Base-by-base conservation (phyloP, 2,113 vertebrate species). In the Malurus melanocephalus region DNA sequence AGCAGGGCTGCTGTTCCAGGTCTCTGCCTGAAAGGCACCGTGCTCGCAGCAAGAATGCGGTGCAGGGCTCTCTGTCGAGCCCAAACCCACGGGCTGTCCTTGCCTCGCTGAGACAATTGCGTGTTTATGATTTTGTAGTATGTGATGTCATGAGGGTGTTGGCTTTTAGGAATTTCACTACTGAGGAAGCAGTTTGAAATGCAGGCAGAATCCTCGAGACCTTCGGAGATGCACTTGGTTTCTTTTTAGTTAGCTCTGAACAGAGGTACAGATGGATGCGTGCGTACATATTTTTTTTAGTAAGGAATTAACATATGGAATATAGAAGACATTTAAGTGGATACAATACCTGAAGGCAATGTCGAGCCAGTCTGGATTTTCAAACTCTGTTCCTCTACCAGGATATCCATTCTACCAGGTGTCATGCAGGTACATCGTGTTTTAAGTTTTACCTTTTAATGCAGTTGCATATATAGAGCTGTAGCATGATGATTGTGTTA, bases 351-450 rank as follows among this genome's bases (percentile, higher is more conserved):
- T 73, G 92, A 85, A 94, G 87, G 93, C 95, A 81, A 99, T 99
- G 98, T 97, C 97, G 94, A 97, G 97, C 92, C 97, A 94, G 95
- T 93, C 97, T 94, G 96, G 97, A 94, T 97, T 97, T 97, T 97
- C 98, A 92, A 96, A 96, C 95, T 97, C 97, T 71, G 21, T 96
- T 91, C 90, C 96, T 95, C 95, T 96, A 10, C 96, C 89, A 52
- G 97, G 97, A 94, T 97, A 97, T 93, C 97, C 97, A n/a, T 96
- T 97, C 96, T 97, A 96, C 96, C 96, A 95, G 92, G 95, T 97
- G 88, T 91, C 97, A 89, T 96, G 94, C 98, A 99, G 98, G 99
- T 99, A 96, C 96, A 98, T 98, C 1, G 6, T 81, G 80, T 61
- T 68, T 80, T 85, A 92, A 96, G 89, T 97, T 96, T 94, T 91